A percentile compares a stretch with the other conserved stretches of the same genome.
phyloP scores from a whole-genome alignment of 2,888 invertebrate genomes.

The Eurytoma adleriae region DNA sequence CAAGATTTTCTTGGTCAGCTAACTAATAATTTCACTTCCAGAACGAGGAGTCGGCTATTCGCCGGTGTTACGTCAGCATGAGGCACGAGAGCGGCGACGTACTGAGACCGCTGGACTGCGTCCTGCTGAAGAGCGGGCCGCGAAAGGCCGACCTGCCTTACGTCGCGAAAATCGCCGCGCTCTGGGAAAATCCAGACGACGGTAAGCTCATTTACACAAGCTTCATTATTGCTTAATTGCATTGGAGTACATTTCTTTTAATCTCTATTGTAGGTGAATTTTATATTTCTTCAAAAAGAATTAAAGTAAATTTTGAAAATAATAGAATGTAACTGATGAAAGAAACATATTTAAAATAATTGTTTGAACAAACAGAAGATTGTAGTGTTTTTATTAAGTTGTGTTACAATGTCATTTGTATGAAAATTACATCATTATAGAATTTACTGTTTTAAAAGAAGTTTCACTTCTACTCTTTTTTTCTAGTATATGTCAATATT shows the following conservation, averaged over 20 bases:
- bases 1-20: not conserved
- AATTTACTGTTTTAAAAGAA: too few species aligned
- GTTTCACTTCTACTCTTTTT: too few species aligned
- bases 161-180: slow-evolving; percentile 94
- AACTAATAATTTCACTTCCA: slow-evolving; percentile 71
- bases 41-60: slow-evolving; percentile 87
- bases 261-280: too few species aligned
- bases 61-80: slow-evolving; percentile 94
- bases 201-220: slow-evolving; percentile 79
- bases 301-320: too few species aligned
- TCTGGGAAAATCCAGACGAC: slow-evolving; percentile 96
- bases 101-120: slow-evolving; percentile 92
- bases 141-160: slow-evolving; percentile 92
- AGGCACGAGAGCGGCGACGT: slow-evolving; percentile 90
- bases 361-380: too few species aligned
- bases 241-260: too few species aligned
- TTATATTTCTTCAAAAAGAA: too few species aligned
- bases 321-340: not conserved
- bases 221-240: not conserved
- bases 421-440: too few species aligned
- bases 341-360: too few species aligned
- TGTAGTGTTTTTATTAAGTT: too few species aligned
- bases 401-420: too few species aligned
- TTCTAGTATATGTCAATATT: too few species aligned
- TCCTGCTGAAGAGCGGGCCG: slow-evolving; percentile 90